These are phyloP conservation scores for Lonchura striata DNA, from an alignment of 2,113 vertebrate genomes.

Conservation along the genomic window DNA sequence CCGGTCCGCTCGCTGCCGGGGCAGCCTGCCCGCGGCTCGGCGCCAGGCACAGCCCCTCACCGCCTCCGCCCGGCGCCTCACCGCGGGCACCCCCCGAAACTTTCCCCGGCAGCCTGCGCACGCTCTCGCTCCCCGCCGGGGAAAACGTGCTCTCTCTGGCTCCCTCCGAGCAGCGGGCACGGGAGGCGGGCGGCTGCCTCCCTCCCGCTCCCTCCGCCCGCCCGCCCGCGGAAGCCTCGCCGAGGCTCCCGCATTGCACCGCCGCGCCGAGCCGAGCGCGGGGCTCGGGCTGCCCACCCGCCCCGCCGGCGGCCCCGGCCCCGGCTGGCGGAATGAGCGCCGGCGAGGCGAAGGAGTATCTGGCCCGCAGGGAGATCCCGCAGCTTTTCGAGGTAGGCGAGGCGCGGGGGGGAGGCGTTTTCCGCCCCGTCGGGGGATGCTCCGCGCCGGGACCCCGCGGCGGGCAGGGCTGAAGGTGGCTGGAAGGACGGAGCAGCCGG, in stretches of 20 bases:
- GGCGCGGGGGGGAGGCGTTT: not conserved
- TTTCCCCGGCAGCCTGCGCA: conserved; percentile 5
- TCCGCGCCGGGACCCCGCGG: not conserved
- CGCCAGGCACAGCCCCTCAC: not conserved
- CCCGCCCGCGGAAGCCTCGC: conserved; percentile 8
- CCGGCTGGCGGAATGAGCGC: conserved; percentile 81
- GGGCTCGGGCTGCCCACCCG: not conserved
- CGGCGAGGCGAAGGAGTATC: conserved; percentile 93
- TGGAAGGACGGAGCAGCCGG: not conserved
- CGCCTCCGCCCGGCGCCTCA: not conserved
- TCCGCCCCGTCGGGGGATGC: not conserved
- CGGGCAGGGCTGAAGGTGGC: conserved; percentile 1
- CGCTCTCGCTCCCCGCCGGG: not conserved
- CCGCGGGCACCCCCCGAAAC: conserved; percentile 23
- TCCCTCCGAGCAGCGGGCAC: not conserved
- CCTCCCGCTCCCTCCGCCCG: not conserved
- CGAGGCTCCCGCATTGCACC: conserved; percentile 32
- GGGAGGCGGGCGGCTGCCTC: conserved; percentile 9
- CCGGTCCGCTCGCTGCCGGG: not conserved
- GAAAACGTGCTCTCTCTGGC: not conserved
- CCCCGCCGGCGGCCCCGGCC: not conserved
- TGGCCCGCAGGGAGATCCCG: conserved; percentile 90
- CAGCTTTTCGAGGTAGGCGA: conserved; percentile 94
- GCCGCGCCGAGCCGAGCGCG: not conserved
- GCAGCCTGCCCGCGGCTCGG: not conserved